Base-by-base conservation (phyloP, 2,113 vertebrate genomes). In the Cavia porcellus region DNA sequence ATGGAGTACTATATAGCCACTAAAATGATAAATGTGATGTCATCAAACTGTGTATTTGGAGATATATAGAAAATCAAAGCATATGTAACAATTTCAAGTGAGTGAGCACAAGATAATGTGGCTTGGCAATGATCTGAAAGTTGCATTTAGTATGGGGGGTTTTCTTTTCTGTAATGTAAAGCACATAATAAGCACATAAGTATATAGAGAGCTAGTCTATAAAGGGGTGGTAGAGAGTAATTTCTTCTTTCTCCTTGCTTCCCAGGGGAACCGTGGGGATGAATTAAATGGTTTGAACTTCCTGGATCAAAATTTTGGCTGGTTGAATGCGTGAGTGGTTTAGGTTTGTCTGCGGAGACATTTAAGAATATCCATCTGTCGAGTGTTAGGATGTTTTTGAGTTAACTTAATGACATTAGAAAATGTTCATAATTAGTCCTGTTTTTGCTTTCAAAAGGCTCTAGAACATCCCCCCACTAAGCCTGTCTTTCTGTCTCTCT, bases 251-350 rank as follows among this genome's bases (percentile, higher is more conserved):
- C 77, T 90, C 87, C 50, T 94, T 42, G 61, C 55, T 96, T 92
- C 79, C 85, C 55, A 72, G 25, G 82, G 72, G 74, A 96, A 25
- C 55, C 68, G 45, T 86, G 62, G 89, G 45, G 91, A 82, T 89
- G 95, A 96, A 96, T 96, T 96, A 83, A 95, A 91, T 94, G 96
- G 35, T 94, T 88, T 92, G 47, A 97, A 92, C 61, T 85, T 90
- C 90, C 86, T 95, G 82, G 90, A 96, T 94, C 77, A 95, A 96
- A 95, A 94, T 89, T 96, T 35, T 83, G 89, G 52, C 24, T 86
- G 91, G 14, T 83, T 68, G 79, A 92, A 84, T 70, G 66, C 92
- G 45, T 52, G 52, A 64, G 84, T 80, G 70, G 45, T 88, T 95
- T 42, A 52, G 19, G 30, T 59, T 81, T 42, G 61, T 89, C 79